Evolutionary conservation across 2,797 vertebrate genomes (phyloP).

Genomic region (Ctenochaetus hawaiiensis): DNA sequence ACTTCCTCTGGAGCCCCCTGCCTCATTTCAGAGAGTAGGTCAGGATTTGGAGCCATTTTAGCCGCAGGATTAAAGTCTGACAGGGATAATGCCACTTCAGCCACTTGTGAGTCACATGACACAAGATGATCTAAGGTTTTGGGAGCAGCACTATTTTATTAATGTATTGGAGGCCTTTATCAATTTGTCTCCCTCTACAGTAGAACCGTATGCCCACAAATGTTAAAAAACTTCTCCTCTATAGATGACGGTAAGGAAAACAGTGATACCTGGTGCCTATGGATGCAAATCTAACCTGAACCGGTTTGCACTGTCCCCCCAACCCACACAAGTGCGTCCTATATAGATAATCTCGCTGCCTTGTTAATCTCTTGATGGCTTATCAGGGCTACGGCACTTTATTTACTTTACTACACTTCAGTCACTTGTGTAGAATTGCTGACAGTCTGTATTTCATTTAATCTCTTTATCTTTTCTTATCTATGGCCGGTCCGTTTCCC

Average conservation of each 20-base stretch:
- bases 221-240: slow-evolving; percentile 13
- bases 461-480: slow-evolving; percentile 23
- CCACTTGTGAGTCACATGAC: slow-evolving; percentile 78
- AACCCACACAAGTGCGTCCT: slow-evolving; percentile 21
- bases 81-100: slow-evolving; percentile 77
- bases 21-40: slow-evolving; percentile 65
- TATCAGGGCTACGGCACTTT: slow-evolving; percentile 36
- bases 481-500: not conserved
- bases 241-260: slow-evolving; percentile 5
- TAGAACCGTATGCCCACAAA: slow-evolving; percentile 9
- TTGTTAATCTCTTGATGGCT: slow-evolving; percentile 61
- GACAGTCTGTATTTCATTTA: slow-evolving; percentile 6
- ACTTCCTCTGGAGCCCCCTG: slow-evolving; percentile 42
- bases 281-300: slow-evolving; percentile 55
- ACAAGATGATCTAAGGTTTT: slow-evolving; percentile 70
- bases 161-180: slow-evolving; percentile 61
- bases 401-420: slow-evolving; percentile 41
- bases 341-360: slow-evolving; percentile 59
- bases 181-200: slow-evolving; percentile 55
- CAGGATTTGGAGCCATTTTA: slow-evolving; percentile 75
- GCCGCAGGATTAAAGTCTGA: slow-evolving; percentile 71
- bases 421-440: slow-evolving; percentile 20
- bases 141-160: slow-evolving; percentile 73
- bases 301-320: not conserved
- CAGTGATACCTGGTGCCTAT: not conserved